These are phyloP conservation scores for Sinocyclocheilus grahami DNA, from an alignment of 2,113 vertebrate genomes.

Conservation along the genomic window DNA sequence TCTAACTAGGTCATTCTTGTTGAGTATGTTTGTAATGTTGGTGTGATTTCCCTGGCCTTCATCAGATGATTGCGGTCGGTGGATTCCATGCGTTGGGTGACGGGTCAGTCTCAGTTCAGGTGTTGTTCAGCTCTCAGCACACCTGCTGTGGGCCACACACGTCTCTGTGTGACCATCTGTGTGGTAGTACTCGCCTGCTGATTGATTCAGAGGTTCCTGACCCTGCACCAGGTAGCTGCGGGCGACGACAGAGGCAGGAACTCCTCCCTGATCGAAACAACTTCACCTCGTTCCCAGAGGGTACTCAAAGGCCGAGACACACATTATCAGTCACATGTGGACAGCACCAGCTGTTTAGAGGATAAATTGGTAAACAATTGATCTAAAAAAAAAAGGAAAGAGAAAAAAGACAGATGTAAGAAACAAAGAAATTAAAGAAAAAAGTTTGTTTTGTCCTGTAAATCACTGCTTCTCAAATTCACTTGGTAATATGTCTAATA, in stretches of 20 bases:
- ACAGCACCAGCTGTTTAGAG: conserved; percentile 40
- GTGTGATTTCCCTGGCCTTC: neutral
- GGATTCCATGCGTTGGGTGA: neutral
- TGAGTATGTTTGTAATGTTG: neutral
- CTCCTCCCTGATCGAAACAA: conserved; percentile 39
- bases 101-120: conserved; percentile 8
- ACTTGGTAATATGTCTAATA: neutral
- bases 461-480: neutral
- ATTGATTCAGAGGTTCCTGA: conserved; percentile 25
- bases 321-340: conserved; percentile 25
- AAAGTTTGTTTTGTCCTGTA: neutral
- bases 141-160: neutral
- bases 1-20: too few species aligned
- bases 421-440: too few species aligned
- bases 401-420: neutral
- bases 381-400: neutral
- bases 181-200: neutral
- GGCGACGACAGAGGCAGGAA: conserved; percentile 8
- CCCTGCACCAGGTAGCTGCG: conserved; percentile 17
- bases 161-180: neutral
- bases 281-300: conserved; percentile 28
- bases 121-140: neutral
- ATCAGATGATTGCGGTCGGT: neutral
- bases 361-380: neutral
- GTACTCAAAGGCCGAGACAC: conserved; percentile 17